phyloP scores from a whole-genome alignment of 2,888 invertebrate genomes.

The Diaperis boleti region DNA sequence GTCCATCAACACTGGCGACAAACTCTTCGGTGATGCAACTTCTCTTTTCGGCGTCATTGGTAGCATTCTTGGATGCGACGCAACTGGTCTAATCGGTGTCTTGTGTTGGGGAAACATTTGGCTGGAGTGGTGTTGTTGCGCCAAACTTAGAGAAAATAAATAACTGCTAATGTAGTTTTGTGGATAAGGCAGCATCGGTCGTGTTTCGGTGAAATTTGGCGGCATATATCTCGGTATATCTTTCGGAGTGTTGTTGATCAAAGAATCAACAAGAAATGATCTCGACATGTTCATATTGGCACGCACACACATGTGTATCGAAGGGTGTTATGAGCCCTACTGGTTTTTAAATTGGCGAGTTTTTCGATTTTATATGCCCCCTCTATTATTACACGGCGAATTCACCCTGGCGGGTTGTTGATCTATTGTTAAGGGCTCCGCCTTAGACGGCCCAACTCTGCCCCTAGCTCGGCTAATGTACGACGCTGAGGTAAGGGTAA shows the following conservation, averaged over 20 bases:
- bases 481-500: conserved; percentile 54
- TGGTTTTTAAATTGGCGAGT: conserved; percentile 44
- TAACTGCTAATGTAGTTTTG: conserved; percentile 75
- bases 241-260: conserved; percentile 77
- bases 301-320: conserved; percentile 34
- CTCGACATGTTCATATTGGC: conserved; percentile 75
- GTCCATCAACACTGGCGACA: conserved; percentile 3
- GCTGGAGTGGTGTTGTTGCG: conserved; percentile 64
- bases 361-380: conserved; percentile 57
- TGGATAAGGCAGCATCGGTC: conserved; percentile 74
- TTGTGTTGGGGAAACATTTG: conserved; percentile 59
- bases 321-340: conserved; percentile 40
- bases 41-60: conserved; percentile 42
- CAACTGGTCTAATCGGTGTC: conserved; percentile 60
- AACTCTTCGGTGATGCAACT: conserved; percentile 46
- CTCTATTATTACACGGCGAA: conserved; percentile 53
- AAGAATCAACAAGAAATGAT: conserved; percentile 84
- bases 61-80: conserved; percentile 58
- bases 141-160: conserved; percentile 74
- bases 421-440: conserved; percentile 60
- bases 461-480: conserved; percentile 49
- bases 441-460: conserved; percentile 57
- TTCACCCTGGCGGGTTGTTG: conserved; percentile 55
- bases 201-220: conserved; percentile 66
- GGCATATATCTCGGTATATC: conserved; percentile 64